Evolutionary conservation across 2,797 vertebrate genomes (phyloP).

Genomic region (Muscicapa comitata): DNA sequence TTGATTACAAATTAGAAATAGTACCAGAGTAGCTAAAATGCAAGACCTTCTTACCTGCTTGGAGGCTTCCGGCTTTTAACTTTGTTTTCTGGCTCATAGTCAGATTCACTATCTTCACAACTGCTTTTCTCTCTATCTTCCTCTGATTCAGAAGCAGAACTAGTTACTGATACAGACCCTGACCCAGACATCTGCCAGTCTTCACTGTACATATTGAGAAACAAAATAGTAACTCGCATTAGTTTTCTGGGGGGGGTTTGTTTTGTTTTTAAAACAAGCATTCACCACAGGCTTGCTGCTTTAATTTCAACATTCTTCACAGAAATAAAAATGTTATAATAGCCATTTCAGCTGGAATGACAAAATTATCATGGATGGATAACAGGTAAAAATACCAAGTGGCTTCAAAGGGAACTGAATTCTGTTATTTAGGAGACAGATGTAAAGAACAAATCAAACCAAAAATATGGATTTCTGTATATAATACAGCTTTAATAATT

Average conservation of each 20-base stretch:
- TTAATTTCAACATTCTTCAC: conserved; percentile 5
- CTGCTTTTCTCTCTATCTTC: conserved; percentile 79
- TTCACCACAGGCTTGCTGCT: neutral
- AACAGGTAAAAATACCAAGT: neutral
- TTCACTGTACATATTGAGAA: conserved; percentile 72
- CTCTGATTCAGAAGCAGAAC: conserved; percentile 82
- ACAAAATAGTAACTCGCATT: conserved; percentile 8
- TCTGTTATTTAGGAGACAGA: neutral
- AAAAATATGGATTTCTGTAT: neutral
- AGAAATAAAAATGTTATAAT: neutral
- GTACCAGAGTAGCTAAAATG: neutral
- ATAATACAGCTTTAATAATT: neutral
- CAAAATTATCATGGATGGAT: neutral
- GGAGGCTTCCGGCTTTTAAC: conserved; percentile 90
- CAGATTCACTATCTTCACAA: conserved; percentile 90
- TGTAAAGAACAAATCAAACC: neutral
- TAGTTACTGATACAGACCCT: conserved; percentile 78
- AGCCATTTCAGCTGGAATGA: neutral
- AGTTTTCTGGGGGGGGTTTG: neutral
- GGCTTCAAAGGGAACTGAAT: neutral
- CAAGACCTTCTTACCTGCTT: conserved; percentile 80
- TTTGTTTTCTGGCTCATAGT: conserved; percentile 94
- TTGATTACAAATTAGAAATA: neutral
- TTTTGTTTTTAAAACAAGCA: neutral
- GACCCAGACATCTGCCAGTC: conserved; percentile 86